Evolutionary conservation across 2,113 vertebrate genomes (phyloP).

Genomic region (Syngnathoides biaculeatus): DNA sequence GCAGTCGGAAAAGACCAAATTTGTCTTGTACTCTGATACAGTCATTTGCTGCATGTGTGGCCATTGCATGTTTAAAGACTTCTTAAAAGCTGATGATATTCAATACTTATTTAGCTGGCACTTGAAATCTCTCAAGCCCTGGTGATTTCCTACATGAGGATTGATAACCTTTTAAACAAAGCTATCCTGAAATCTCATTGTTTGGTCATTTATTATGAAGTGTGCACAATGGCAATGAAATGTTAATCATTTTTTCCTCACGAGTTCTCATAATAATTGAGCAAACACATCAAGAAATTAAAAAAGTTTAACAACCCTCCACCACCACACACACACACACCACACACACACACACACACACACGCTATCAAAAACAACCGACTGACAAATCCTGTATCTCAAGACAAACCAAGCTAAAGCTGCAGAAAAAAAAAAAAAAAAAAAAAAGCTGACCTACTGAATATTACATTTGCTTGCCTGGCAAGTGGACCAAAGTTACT

Average conservation of each 20-base stretch:
- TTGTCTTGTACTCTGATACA: background rate
- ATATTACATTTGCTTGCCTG: no score
- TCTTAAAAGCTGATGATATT: slow-evolving; percentile 51
- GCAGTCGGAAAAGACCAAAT: no score
- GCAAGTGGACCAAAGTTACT: no score
- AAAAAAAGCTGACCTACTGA: no score
- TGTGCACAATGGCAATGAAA: slow-evolving; percentile 68
- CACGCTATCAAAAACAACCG: no score
- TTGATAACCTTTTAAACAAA: slow-evolving; percentile 77
- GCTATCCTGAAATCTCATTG: slow-evolving; percentile 65
- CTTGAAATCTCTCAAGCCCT: slow-evolving; percentile 58
- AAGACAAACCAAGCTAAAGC: no score
- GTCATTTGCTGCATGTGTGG: slow-evolving; percentile 3
- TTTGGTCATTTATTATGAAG: slow-evolving; percentile 64
- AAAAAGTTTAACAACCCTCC: no score
- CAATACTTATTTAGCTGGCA: slow-evolving; percentile 61
- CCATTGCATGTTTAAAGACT: slow-evolving; percentile 25
- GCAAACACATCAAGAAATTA: no score
- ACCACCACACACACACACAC: no score
- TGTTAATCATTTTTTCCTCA: slow-evolving; percentile 62
- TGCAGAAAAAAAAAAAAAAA: no score
- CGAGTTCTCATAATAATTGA: slow-evolving; percentile 64
- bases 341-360: no score
- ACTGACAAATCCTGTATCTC: no score
- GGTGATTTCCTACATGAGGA: slow-evolving; percentile 63